Evolutionary conservation across 2,113 vertebrate species (phyloP), one percentile per base, ranked within the genome.

Genomic region (Nothocercus julius): DNA sequence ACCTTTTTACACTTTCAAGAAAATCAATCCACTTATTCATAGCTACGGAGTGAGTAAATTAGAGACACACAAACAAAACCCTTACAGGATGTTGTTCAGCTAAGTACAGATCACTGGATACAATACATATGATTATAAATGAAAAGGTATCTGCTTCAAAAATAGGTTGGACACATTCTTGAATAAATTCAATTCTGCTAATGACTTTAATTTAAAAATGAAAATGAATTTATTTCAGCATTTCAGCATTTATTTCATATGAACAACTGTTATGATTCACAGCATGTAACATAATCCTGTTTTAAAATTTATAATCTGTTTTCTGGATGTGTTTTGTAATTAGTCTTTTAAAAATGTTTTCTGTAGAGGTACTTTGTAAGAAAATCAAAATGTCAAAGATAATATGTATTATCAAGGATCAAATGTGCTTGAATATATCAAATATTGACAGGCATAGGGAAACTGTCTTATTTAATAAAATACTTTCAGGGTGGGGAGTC

Each of bases 101-200:
- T 92, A 96, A 97, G 56, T 95, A 49, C 96, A 96, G 92, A 88
- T 94, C 81, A 79, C 25, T 87, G 92, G 84, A 74, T 94, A 90
- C 90, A 96, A 96, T 89, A 85, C 93, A 94, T 92, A 85, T 92
- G 93, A 96, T 92, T 92, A 96, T 95, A 84, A 95, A 93, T 96
- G 93, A 96, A 96, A 93, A 0, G 47, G 85, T 97, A 93, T 97
- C 94, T 97, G 90, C 88, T 95, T 96, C 77, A 94, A 90, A 96
- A 95, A 92, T 89, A 94, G 81, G 93, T 92, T 96, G 86, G 86
- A 96, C 95, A 93, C 96, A 95, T 89, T 84, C 53, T 38, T 80
- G 93, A 94, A 96, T 94, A 83, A 94, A 96, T 94, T 66, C 93
- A 95, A 86, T 93, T 44, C 61, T 75, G 51, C 69, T 93, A 96